Evolutionary conservation across 2,888 invertebrate species (phyloP), one percentile per base, ranked within the genome.

Genomic region (Steinernema scapterisci): DNA sequence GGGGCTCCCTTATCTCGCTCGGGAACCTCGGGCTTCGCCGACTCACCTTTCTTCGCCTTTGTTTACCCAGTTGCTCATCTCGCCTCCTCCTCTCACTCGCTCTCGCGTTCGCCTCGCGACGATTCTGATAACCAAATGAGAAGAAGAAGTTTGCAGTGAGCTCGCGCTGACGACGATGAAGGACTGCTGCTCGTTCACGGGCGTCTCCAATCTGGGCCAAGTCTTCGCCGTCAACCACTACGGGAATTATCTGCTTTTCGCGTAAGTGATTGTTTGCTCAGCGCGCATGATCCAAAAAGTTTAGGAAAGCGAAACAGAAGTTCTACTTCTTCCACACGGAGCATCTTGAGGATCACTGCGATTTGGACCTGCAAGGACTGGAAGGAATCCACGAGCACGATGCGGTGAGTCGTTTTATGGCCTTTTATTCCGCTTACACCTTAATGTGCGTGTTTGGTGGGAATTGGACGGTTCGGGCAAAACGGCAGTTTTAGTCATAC

Each of bases 111-210:
- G 11, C 19, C 63, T 25, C 63, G 13, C 38, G 5, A 9, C 38
- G 38, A 38, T 38, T 38, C 38, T 63, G 63, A 63, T 63, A 63
- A 63, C 63, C 63, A 63, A 63, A 63, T 63, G 23, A 25, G 63
- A 63, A 25, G 48, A 27, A 25, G 63, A 63, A 25, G 48, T 48
- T 63, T 63, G 63, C 63, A 63, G 63, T 38, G 38, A 38, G 38
- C 38, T 9, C n/a, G n/a, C n/a, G n/a, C n/a, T n/a, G n/a, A 9
- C 38, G 38, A 38, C 63, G 63, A 63, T 63, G 63, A 63, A 63
- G 63, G 63, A 63, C 63, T 63, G 63, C 63, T 63, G 63, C 63
- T 63, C 63, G 63, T 63, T 63, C 31, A 63, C 63, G 63, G 63
- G 63, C 63, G 38, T 63, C 63, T 63, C 63, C 31, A 63, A 63